phyloP scores from a whole-genome alignment of 2,797 vertebrate species.

The Muscicapa comitata region DNA sequence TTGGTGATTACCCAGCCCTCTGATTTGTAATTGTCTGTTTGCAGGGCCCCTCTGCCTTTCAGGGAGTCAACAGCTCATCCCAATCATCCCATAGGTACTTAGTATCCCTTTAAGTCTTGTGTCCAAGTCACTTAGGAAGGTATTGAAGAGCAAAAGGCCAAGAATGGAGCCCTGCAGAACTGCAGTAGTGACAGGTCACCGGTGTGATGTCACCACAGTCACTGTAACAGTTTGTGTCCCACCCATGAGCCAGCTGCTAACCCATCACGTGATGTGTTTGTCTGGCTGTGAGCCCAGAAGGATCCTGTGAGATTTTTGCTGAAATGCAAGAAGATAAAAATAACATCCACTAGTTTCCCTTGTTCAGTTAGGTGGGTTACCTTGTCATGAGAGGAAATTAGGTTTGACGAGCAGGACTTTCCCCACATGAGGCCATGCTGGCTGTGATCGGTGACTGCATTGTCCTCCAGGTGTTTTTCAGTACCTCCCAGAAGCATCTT shows the following conservation, averaged over 20 bases:
- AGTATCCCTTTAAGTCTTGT: background rate
- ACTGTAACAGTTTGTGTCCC: background rate
- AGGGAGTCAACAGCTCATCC: background rate
- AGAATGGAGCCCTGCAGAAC: background rate
- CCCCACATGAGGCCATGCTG: no score
- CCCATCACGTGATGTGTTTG: background rate
- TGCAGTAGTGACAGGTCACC: background rate
- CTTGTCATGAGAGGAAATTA: background rate
- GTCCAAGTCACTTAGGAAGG: background rate
- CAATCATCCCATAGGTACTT: background rate
- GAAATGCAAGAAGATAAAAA: background rate
- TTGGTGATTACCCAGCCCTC: background rate
- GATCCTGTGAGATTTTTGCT: background rate
- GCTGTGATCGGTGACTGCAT: background rate
- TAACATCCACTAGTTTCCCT: background rate
- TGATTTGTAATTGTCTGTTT: rapidly evolving
- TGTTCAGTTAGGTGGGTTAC: background rate
- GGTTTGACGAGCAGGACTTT: background rate
- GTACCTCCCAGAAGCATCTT: background rate
- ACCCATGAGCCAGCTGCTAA: background rate
- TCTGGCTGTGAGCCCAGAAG: background rate
- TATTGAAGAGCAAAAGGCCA: background rate
- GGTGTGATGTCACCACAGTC: background rate
- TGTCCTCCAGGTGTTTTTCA: background rate
- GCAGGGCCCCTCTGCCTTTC: background rate